phyloP scores from a whole-genome alignment of 2,113 vertebrate species.

The Onychostoma macrolepis region DNA sequence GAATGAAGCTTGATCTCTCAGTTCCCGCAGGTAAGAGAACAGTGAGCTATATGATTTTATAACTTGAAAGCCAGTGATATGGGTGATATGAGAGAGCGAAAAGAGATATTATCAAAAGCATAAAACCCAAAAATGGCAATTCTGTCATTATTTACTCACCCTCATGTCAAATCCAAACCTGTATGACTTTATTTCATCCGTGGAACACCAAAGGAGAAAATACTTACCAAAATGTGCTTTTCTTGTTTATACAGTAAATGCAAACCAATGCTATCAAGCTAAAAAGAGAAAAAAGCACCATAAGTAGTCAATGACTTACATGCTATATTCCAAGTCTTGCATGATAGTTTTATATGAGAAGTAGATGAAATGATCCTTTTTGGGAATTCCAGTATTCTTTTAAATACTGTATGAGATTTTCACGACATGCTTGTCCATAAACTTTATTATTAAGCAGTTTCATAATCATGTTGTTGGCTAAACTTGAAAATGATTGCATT shows the following conservation, averaged over 20 bases:
- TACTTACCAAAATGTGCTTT: neutral
- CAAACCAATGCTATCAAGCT: neutral
- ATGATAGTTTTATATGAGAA: neutral
- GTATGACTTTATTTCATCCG: neutral
- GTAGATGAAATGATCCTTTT: neutral
- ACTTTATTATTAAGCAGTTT: neutral
- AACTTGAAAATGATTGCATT: neutral
- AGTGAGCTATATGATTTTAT: neutral
- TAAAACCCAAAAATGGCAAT: neutral
- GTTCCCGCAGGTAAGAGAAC: slow-evolving; percentile 23
- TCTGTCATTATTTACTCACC: neutral
- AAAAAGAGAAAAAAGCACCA: neutral
- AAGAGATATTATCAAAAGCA: neutral
- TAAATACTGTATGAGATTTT: neutral
- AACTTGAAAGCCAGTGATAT: neutral
- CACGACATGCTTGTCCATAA: neutral
- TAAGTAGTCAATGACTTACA: neutral
- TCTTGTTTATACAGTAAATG: neutral
- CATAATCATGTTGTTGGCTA: neutral
- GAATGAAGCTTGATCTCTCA: slow-evolving; percentile 12
- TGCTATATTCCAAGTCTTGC: neutral
- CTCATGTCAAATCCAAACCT: neutral
- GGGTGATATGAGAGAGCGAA: neutral
- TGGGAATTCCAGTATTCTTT: neutral
- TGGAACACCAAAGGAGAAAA: neutral